Percentiles rank a stretch among this genome's conserved stretches.
Evolutionary conservation across 2,888 invertebrate species (phyloP).

Genomic region (Macrosoma leucophasiata): DNA sequence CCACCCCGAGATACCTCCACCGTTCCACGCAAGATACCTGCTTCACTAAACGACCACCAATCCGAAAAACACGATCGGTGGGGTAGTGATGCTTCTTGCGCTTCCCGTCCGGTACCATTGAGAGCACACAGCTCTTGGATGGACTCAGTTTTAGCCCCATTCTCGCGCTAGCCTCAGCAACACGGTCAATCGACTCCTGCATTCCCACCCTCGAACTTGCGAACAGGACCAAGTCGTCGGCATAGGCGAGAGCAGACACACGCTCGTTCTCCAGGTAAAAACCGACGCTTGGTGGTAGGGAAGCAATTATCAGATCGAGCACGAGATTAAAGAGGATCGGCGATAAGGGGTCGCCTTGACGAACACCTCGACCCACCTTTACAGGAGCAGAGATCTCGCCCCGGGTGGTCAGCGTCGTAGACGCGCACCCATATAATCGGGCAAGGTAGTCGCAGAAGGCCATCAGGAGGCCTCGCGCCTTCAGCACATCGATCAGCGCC

Average conservation of each 20-base stretch:
- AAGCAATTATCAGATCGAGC: slow-evolving; percentile 26
- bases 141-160: slow-evolving; percentile 19
- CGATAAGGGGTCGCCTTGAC: slow-evolving; percentile 50
- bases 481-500: slow-evolving; percentile 34
- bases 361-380: slow-evolving; percentile 37
- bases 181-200: slow-evolving; percentile 32
- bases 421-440: slow-evolving; percentile 34
- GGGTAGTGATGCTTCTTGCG: slow-evolving; percentile 28
- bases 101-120: slow-evolving; percentile 32
- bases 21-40: slow-evolving; percentile 29
- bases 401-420: slow-evolving; percentile 29
- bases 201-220: slow-evolving; percentile 33
- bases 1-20: slow-evolving; percentile 35
- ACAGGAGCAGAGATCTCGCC: slow-evolving; percentile 24
- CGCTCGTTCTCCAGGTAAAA: slow-evolving; percentile 24
- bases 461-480: slow-evolving; percentile 34
- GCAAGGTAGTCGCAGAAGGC: slow-evolving; percentile 34
- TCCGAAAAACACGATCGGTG: slow-evolving; percentile 20
- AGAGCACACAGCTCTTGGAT: slow-evolving; percentile 31
- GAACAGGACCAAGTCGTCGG: slow-evolving; percentile 42
- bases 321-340: slow-evolving; percentile 41
- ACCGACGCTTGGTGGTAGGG: slow-evolving; percentile 25
- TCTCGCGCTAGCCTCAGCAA: slow-evolving; percentile 17
- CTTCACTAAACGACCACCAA: slow-evolving; percentile 23
- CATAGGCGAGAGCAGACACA: slow-evolving; percentile 39